These are phyloP conservation scores for Scophthalmus maximus DNA, from an alignment of 2,113 vertebrate species.

Conservation along the genomic window DNA sequence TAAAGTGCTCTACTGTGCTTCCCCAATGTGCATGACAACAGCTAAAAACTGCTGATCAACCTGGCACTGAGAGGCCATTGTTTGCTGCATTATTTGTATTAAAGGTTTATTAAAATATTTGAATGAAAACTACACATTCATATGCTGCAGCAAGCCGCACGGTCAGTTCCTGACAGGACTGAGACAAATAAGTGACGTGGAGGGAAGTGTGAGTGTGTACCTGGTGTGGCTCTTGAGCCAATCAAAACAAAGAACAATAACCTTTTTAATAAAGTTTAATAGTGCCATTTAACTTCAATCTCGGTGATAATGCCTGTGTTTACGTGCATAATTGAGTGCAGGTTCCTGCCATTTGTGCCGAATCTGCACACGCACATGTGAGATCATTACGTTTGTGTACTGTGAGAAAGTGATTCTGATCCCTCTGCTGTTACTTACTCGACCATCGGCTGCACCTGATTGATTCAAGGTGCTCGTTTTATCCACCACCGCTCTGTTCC, in stretches of 20 bases:
- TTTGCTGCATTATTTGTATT: background rate
- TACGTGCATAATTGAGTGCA: background rate
- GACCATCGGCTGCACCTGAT: no score
- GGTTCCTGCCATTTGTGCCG: background rate
- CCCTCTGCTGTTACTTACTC: background rate
- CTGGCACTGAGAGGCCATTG: background rate
- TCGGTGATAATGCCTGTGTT: constrained; percentile 7
- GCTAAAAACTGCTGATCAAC: background rate
- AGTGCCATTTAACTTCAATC: background rate
- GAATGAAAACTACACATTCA: background rate
- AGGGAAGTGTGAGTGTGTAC: background rate
- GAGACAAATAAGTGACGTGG: no score
- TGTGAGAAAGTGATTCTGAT: background rate
- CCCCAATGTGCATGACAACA: background rate
- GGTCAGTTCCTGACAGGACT: background rate
- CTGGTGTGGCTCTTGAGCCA: background rate
- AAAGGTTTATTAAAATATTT: background rate
- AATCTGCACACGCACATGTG: constrained; percentile 3
- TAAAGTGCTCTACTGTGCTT: background rate
- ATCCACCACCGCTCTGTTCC: no score
- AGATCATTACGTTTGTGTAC: background rate
- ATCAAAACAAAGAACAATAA: background rate
- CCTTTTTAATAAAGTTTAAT: constrained; percentile 2
- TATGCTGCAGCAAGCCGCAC: background rate
- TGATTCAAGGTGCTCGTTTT: constrained; percentile 16